Base-by-base conservation (phyloP, 1,140 invertebrate species). In the Gonatopus flavifemur region DNA sequence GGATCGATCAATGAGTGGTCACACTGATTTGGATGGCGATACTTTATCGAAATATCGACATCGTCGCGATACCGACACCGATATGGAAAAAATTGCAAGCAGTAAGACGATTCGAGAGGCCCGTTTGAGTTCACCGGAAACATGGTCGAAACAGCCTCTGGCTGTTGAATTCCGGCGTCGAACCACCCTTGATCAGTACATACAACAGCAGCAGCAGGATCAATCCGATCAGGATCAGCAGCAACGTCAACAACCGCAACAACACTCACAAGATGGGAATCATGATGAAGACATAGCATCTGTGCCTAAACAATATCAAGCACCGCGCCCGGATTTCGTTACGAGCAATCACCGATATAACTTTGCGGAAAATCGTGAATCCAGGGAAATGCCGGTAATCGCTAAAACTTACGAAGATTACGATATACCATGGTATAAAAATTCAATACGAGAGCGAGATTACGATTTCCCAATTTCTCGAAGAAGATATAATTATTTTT, bases 141-240 rank as follows among this genome's bases (percentile, higher is more conserved):
- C 59, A 0, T 76, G 74, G 74, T 68, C 72, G 5, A 67, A 62
- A 8, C 72, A 75, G 20, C 69, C 74, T 4, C 21, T 72, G 3
- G 59, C 73, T 0, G 45, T 76, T 1, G 69, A 76, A 18, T 70
- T 73, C 30, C 69, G 67, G 10, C 67, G 67, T 7, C 53, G 66
- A 0, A 55, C 55, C 1, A 59, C 47, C 12, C 7, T 66, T 2
- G 70, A 74, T 5, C 56, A 59, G 30, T 39, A 52, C 28, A 19
- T 51, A 7, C 54, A 58, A 12, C 54, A 43, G 33, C 49, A 37
- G 2, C 36, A 35, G 13, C n/a, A n/a, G n/a, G 53, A 32, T 46
- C 33, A 16, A n/a, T n/a, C n/a, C n/a, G n/a, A n/a, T n/a, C n/a
- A n/a, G n/a, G n/a, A n/a, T n/a, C n/a, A n/a, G n/a, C n/a, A n/a